Evolutionary conservation across 2,888 invertebrate genomes (phyloP), one percentile per base, ranked within the genome.

Genomic region (Ectobius pallidus): DNA sequence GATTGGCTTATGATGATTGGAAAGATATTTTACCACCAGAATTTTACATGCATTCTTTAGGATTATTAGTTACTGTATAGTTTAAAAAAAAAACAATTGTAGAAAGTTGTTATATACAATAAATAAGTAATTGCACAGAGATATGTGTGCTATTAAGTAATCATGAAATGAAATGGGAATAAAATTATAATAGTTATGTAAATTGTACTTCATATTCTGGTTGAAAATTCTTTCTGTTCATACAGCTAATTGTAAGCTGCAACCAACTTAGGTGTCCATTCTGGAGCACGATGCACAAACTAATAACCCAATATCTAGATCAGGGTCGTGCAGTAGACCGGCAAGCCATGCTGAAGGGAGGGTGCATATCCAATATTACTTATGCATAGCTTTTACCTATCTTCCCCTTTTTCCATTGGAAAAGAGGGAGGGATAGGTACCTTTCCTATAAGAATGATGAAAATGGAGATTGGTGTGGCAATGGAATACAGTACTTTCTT

Each of bases 41-140:
- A 65, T 44, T 65, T 65, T 62, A 62, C 39, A 62, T 62, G 39
- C 39, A 22, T 42, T 63, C 42, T 39, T 46, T 46, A 65, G 46
- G 25, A 65, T 27, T 39, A n/a, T 6, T 44, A 27, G 22, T 6
- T 65, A 34, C 20, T 42, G 65, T 46, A 65, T 44, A 44, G 42
- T 65, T 65, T 65, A 44, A 65, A 65, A 25, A n/a, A 44, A 44
- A 6, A 7, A 34, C 34, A 34, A 34, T 1, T n/a, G 44, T 65
- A 65, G 63, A 63, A 65, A 46, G 46, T 65, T 65, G 63, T 65
- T 65, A 46, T 42, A 58, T 58, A 58, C 27, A 30, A n/a, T 14
- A 30, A 58, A 25, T 58, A 30, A 14, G 46, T 14, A 46, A n/a
- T 46, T 7, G 46, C n/a, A 46, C 7, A 14, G 46, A 46, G n/a